Evolutionary conservation across 1,140 invertebrate species (phyloP), one percentile per base, ranked within the genome.

Genomic region (Coelopa frigida): DNA sequence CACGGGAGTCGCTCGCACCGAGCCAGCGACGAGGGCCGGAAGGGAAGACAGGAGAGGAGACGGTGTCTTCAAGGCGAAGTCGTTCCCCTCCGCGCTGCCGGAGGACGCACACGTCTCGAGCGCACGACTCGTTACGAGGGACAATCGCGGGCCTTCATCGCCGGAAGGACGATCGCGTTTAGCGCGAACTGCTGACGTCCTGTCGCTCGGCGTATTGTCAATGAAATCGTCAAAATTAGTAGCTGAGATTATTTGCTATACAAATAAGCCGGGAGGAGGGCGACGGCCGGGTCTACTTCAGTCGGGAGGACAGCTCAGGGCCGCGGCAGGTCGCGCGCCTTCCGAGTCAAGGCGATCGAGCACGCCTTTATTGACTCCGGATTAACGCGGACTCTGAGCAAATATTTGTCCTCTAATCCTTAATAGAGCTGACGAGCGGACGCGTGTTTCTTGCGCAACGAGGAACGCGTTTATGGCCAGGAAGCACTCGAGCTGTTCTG

Each of bases 61-160:
- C 17, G 27, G 27, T 45, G 32, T 26, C 33, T 45, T 14, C 31
- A 33, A 33, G 31, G n/a, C 31, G n/a, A 33, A 4, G 3, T 33
- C 31, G 17, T 5, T 33, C n/a, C 10, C n/a, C 31, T 5, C n/a
- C n/a, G n/a, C n/a, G 3, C 17, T 33, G 10, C 31, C n/a, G 8
- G n/a, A 10, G 3, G 3, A 33, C 3, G 3, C 10, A 33, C 31
- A 33, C n/a, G 3, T 4, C 5, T 45, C 27, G 20, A 53, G 52
- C 44, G 44, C 56, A 54, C 53, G 60, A 52, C 59, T 54, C 45
- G 45, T 56, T 58, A 48, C 51, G 51, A 40, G 45, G 59, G 53
- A n/a, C n/a, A n/a, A n/a, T n/a, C 59, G 59, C 57, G 59, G 58
- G 59, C 60, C 59, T 35, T 21, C 18, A 35, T 35, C 15, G 20